Base-by-base conservation (phyloP, 2,888 invertebrate genomes). In the Mellilla xanthometata region DNA sequence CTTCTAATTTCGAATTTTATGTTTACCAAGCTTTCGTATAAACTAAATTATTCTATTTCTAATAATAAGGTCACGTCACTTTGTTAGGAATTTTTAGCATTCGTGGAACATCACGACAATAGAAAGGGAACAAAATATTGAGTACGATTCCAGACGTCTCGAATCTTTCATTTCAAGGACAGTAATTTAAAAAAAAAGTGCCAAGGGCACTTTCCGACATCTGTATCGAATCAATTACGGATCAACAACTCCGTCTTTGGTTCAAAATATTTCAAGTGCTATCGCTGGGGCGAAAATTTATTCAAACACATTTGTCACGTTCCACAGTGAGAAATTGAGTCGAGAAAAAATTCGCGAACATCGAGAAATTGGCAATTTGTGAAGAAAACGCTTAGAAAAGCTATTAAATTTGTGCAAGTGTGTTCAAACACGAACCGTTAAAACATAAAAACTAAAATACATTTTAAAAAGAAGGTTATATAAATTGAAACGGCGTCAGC, bases 241-340 rank as follows among this genome's bases (percentile, higher is more conserved):
- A 55, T 62, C 61, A 58, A 53, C 51, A 54, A 57, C 49, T 59
- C 47, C 50, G 54, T 52, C 52, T 56, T 43, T 42, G 46, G 56
- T 62, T 62, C 59, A 59, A 59, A 54, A 61, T 55, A 58, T 54
- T 60, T 56, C 54, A 39, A 53, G 50, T 50, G 51, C 49, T 36
- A 47, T 48, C 3, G 24, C 24, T 8, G 45, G 56, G 58, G 62
- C 54, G 61, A 56, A 19, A 63, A 66, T 69, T 65, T 67, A 60
- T 66, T 61, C 54, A 48, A 39, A 60, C 57, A 47, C 59, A 64
- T 68, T 68, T 62, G 63, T 68, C 68, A 65, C 65, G 65, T 63
- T 60, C 54, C 50, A 47, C 50, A 50, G 54, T 60, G 56, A 61
- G 54, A 58, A 60, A 64, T 65, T 56, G 61, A 62, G 58, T 61